A percentile compares a stretch with the other conserved stretches of the same genome.
These are phyloP conservation scores for Periparus ater DNA, from an alignment of 2,797 vertebrate genomes.

Conservation along the genomic window DNA sequence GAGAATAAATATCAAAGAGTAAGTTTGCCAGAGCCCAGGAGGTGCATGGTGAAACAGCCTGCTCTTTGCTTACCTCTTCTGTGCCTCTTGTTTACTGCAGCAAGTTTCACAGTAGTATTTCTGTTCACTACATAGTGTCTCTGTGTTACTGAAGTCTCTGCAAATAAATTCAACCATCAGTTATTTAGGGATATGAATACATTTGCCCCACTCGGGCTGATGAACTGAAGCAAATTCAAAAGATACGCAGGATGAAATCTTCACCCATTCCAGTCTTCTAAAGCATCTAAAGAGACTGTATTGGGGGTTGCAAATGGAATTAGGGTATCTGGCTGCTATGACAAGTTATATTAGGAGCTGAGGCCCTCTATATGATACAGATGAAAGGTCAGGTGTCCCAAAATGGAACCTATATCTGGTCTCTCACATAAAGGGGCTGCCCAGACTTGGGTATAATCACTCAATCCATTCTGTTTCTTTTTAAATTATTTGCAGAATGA, in stretches of 20 bases:
- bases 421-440: neutral
- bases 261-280: neutral
- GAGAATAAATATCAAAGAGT: neutral
- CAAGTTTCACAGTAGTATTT: conserved; percentile 98
- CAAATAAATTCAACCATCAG: conserved; percentile 35
- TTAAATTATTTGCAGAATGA: neutral
- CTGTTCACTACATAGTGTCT: conserved; percentile 97
- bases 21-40: neutral
- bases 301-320: neutral
- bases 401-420: neutral
- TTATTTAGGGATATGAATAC: neutral
- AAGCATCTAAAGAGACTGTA: neutral
- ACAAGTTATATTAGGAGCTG: neutral
- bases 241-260: neutral
- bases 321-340: neutral
- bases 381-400: neutral
- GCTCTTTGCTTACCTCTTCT: conserved; percentile 86
- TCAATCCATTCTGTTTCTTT: neutral
- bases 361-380: neutral
- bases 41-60: neutral
- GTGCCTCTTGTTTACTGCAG: conserved; percentile 98
- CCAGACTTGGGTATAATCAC: neutral
- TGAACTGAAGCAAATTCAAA: neutral
- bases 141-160: conserved; percentile 99
- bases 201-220: neutral